Evolutionary conservation across 2,113 vertebrate genomes (phyloP), one percentile per base, ranked within the genome.

Genomic region (Tetrao urogallus): DNA sequence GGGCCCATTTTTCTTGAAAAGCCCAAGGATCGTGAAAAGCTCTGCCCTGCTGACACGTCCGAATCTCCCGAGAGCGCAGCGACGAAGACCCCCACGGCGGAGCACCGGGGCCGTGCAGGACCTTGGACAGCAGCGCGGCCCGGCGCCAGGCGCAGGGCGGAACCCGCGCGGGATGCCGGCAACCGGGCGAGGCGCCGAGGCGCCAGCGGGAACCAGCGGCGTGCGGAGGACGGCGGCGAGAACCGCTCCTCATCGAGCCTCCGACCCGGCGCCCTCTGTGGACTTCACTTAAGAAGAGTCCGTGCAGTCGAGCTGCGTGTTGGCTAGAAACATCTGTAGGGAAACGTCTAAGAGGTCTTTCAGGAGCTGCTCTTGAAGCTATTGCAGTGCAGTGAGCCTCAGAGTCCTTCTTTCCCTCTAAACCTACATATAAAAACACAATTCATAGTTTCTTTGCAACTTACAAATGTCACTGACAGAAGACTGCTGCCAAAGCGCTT

Each of bases 241-340:
- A 43, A 71, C 27, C 4, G 2, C 43, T 32, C 13, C 30, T 20
- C 11, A 15, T 6, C 16, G 7, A 65, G 13, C 27, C 63, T 30
- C 38, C 38, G n/a, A 19, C 19, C 15, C 25, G 15, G 70, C 1
- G 3, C 15, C 6, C 8, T 1, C 1, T 30, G n/a, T 1, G 64
- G 19, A 10, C 6, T 12, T 30, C 42, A 28, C 1, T 9, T 24
- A 45, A 63, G 27, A 32, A 67, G 7, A 71, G 50, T 24, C 63
- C 7, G 18, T 11, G 8, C 1, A 0, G 0, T 18, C 0, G 2
- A 8, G 25, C 9, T 4, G 13, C 0, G 0, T 5, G 11, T 21
- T 5, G 17, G 21, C 25, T 7, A 54, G 27, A 71, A 71, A 38
- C 5, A 32, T 13, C 61, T 22, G 5, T 5, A 36, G 43, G 21